phyloP scores from a whole-genome alignment of 2,888 invertebrate genomes.

The Chrysolina haemoptera region DNA sequence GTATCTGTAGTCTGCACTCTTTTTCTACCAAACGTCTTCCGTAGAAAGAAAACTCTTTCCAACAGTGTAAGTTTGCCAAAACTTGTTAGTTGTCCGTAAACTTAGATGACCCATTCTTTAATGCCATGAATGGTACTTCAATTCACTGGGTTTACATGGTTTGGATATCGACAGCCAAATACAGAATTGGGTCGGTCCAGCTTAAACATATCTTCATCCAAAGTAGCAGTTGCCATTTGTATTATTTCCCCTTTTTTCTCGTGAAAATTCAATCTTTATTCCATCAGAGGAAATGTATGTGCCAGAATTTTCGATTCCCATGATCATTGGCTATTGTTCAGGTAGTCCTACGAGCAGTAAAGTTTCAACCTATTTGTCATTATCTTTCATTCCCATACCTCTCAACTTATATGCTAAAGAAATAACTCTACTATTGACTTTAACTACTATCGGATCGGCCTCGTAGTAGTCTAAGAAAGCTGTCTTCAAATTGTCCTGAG shows the following conservation, averaged over 20 bases:
- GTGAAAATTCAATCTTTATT: not conserved
- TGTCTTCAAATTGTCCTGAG: not conserved
- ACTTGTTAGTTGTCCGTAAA: not conserved
- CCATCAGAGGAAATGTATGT: not conserved
- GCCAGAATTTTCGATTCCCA: not conserved
- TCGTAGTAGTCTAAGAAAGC: not conserved
- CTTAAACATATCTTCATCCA: not conserved
- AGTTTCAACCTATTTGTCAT: too few species aligned
- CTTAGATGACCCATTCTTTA: not conserved
- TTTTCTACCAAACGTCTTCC: constrained; percentile 14
- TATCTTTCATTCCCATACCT: too few species aligned
- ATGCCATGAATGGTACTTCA: not conserved
- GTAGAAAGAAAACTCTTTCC: not conserved
- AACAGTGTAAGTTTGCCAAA: not conserved
- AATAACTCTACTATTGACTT: too few species aligned
- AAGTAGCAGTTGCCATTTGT: not conserved
- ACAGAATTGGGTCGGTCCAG: not conserved
- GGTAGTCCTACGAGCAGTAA: not conserved
- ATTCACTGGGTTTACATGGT: not conserved
- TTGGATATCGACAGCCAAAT: too few species aligned
- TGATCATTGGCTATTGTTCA: not conserved
- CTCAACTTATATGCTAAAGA: too few species aligned
- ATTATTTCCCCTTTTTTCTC: not conserved
- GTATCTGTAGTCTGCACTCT: constrained; percentile 27
- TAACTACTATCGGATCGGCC: not conserved